Conservation (phyloP, 2,113 vertebrate species). For the Mesocricetus auratus region DNA sequence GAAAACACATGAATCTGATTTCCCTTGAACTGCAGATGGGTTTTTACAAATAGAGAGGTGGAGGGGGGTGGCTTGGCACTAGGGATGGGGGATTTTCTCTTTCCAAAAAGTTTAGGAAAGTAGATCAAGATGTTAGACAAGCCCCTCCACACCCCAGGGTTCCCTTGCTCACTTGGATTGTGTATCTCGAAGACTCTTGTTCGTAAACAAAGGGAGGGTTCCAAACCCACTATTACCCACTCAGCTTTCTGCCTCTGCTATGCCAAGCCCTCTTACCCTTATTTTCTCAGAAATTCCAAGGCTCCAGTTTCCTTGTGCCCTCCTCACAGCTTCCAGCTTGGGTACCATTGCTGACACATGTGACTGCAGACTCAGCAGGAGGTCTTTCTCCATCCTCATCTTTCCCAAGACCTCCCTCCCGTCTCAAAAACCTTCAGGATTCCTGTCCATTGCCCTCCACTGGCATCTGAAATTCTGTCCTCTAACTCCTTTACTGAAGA, state of each 20-base stretch:
- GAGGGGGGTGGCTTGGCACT: conserved; percentile 75
- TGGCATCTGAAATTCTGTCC: not conserved
- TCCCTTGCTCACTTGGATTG: conserved; percentile 58
- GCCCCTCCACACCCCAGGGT: conserved; percentile 62
- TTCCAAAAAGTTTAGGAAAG: conserved; percentile 80
- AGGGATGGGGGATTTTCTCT: conserved; percentile 68
- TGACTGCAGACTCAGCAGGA: fast-evolving
- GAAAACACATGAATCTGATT: conserved; percentile 84
- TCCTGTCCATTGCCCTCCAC: not conserved
- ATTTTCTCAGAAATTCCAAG: conserved; percentile 31
- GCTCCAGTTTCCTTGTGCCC: not conserved
- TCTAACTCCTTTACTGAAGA: not conserved
- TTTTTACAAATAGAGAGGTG: conserved; percentile 78
- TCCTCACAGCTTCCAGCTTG: not conserved
- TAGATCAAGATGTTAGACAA: conserved; percentile 83
- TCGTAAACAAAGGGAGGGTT: conserved; percentile 69
- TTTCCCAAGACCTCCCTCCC: not conserved
- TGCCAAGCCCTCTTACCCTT: conserved; percentile 23
- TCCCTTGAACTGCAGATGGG: conserved; percentile 83
- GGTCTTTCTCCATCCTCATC: not conserved
- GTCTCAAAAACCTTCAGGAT: not conserved
- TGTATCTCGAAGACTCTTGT: conserved; percentile 64
- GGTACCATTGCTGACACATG: not conserved
- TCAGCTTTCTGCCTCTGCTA: not conserved
- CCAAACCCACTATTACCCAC: not conserved